phyloP scores from a whole-genome alignment of 2,113 vertebrate species.

The Geothlypis trichas region DNA sequence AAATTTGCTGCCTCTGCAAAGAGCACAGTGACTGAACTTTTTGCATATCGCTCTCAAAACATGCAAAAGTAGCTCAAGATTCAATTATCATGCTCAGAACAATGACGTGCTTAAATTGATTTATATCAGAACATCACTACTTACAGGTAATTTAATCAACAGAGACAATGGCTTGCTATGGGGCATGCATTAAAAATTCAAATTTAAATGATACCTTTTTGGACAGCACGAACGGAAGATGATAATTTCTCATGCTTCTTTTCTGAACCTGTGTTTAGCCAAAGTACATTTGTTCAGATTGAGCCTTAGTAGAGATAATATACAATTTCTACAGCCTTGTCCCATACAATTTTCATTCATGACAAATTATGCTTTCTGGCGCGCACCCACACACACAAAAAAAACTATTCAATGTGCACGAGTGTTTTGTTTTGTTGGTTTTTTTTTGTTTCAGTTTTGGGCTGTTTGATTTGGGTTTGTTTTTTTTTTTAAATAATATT shows the following conservation, averaged over 20 bases:
- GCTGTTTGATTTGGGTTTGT: slow-evolving; percentile 54
- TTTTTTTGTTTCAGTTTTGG: slow-evolving; percentile 34
- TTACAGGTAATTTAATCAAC: slow-evolving; percentile 56
- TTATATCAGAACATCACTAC: slow-evolving; percentile 79
- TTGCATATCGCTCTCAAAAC: not conserved
- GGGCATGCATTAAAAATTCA: slow-evolving; percentile 83
- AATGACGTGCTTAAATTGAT: not conserved
- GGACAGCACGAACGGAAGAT: slow-evolving; percentile 96
- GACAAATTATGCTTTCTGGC: slow-evolving; percentile 79
- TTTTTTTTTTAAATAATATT: slow-evolving; percentile 51
- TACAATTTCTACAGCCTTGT: slow-evolving; percentile 84
- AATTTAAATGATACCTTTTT: slow-evolving; percentile 93
- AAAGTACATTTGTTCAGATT: slow-evolving; percentile 87
- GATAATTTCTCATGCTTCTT: slow-evolving; percentile 99
- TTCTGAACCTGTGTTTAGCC: slow-evolving; percentile 92
- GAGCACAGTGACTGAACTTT: not conserved
- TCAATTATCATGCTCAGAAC: not conserved
- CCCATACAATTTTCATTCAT: slow-evolving; percentile 82
- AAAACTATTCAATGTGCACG: slow-evolving; percentile 78
- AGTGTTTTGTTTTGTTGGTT: slow-evolving; percentile 68
- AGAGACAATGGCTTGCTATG: slow-evolving; percentile 68
- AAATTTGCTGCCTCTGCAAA: not conserved
- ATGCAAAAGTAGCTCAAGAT: slow-evolving; percentile 9
- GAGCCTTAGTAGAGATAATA: slow-evolving; percentile 82
- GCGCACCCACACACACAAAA: slow-evolving; percentile 79